Percentiles rank a stretch among this genome's conserved stretches.
Conservation (phyloP, 2,797 vertebrate genomes). For the Hemitrygon akajei region DNA sequence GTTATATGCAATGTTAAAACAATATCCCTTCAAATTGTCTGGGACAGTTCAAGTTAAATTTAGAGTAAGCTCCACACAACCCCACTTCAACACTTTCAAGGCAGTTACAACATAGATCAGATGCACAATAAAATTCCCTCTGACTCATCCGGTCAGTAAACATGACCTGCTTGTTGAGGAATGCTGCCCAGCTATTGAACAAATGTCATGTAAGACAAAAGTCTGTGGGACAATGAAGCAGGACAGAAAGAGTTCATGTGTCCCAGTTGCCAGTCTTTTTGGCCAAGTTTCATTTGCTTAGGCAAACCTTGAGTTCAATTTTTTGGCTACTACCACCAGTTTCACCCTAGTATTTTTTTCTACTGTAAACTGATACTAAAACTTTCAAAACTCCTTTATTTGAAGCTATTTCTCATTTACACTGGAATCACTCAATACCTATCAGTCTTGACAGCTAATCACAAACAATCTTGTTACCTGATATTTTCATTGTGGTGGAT, state of each 20-base stretch:
- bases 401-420: constrained; percentile 28
- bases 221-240: neutral
- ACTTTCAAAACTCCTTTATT: constrained; percentile 19
- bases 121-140: neutral
- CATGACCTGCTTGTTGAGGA: neutral
- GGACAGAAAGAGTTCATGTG: neutral
- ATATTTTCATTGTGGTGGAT: constrained; percentile 33
- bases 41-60: neutral
- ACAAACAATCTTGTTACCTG: constrained; percentile 5
- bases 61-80: neutral
- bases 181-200: neutral
- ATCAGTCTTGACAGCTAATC: constrained; percentile 18
- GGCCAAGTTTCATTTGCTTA: neutral
- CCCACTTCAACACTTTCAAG: neutral
- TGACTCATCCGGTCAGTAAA: neutral
- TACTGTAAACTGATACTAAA: constrained; percentile 12
- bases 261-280: neutral
- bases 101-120: neutral
- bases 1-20: no score
- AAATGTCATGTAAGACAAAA: neutral
- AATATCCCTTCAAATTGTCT: no score
- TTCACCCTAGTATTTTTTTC: neutral
- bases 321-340: neutral
- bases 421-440: constrained; percentile 30
- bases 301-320: neutral